Evolutionary conservation across 2,797 vertebrate species (phyloP), one percentile per base, ranked within the genome.

Genomic region (Coendou prehensilis): DNA sequence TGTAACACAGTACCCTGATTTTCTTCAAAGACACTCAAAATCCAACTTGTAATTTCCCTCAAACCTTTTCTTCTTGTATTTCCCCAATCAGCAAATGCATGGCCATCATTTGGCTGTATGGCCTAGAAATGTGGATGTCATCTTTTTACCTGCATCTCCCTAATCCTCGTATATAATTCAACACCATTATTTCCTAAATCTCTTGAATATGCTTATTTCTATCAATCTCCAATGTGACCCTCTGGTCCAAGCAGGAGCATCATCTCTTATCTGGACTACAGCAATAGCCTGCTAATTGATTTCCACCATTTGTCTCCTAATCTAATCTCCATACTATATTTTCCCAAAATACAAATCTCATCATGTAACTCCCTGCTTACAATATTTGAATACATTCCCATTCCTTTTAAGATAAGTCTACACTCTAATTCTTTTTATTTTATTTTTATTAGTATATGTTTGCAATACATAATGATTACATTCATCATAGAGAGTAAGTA

Each of bases 21-120:
- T 75, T 94, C 30, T 47, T 93, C 59, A 83, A 91, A 80, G 85
- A 56, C 37, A 89, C 13, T 63, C 47, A 63, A 93, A 93, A 57
- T 10, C 17, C 52, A 96, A 73, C 15, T 87, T 89, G 26, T 73
- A n/a, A 28, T 86, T 54, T 95, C 56, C 20, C 52, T 61, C 84
- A 83, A 82, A 93, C 75, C 4, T 67, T 47, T n/a, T 76, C 69
- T 73, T 81, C 64, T 78, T 89, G 2, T 73, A 56, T 59, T 91
- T 71, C 23, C 30, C 30, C 88, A 96, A 86, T 85, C 79, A 73
- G 41, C 87, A 91, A 90, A 81, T 61, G 15, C 18, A 89, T 87
- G 79, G 22, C 13, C 47, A 57, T 79, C 52, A 92, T 89, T 93
- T 94, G 54, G 14, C 45, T 93, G 37, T 45, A 56, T 94, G n/a